These are phyloP conservation scores for Minunthozetes semirufus DNA, from an alignment of 2,888 invertebrate genomes.

Conservation along the genomic window DNA sequence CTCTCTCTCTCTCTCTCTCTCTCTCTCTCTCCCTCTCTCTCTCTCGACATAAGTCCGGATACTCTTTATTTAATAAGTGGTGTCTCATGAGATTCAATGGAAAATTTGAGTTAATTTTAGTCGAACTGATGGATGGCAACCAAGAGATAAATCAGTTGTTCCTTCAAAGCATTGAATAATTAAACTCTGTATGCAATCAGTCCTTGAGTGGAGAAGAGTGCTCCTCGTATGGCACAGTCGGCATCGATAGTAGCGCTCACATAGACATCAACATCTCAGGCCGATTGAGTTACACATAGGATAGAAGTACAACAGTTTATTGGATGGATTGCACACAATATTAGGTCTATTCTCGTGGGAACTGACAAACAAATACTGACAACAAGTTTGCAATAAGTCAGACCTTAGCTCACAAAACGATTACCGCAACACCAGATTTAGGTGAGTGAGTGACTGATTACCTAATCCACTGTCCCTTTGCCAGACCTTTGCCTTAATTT, in stretches of 20 bases:
- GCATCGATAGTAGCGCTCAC: background rate
- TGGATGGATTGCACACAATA: background rate
- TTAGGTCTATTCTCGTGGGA: constrained; percentile 15
- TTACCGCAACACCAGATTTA: background rate
- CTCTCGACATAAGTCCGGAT: background rate
- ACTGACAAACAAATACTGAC: background rate
- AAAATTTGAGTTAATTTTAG: constrained; percentile 4
- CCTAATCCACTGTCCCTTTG: background rate
- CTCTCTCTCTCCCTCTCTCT: too few relatives aligned
- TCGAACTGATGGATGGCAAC: constrained; percentile 19
- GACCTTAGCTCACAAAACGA: background rate
- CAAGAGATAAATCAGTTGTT: constrained; percentile 22
- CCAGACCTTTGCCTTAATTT: background rate
- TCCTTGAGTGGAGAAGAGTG: background rate
- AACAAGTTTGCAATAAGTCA: background rate
- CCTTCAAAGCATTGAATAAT: background rate
- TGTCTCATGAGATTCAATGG: constrained; percentile 14
- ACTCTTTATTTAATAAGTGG: constrained; percentile 20
- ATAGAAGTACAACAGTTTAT: background rate
- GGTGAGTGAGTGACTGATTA: background rate
- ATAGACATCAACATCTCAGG: constrained; percentile 5
- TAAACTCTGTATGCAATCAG: background rate
- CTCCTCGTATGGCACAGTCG: background rate
- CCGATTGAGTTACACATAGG: background rate
- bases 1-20: too few relatives aligned